phyloP scores from a whole-genome alignment of 2,888 invertebrate genomes.

The Frankliniella fusca region DNA sequence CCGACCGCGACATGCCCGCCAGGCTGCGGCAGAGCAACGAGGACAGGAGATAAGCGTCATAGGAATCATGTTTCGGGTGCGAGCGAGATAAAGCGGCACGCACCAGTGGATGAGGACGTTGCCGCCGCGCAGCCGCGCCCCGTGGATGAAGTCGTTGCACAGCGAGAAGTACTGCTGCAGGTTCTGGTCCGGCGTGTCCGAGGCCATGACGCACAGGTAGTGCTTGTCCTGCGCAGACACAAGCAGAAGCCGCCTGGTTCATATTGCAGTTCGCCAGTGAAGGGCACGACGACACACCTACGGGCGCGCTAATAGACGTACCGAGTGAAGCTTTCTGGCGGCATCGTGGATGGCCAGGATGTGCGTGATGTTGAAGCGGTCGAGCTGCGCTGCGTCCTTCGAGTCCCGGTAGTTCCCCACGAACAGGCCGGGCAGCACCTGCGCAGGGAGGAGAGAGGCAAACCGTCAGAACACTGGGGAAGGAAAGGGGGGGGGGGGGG shows the following conservation, averaged over 20 bases:
- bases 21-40: constrained; percentile 57
- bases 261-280: background rate
- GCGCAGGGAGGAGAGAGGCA: constrained; percentile 41
- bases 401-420: constrained; percentile 95
- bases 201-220: constrained; percentile 91
- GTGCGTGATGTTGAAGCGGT: constrained; percentile 87
- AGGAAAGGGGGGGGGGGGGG: background rate
- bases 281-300: background rate
- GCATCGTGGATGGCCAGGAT: constrained; percentile 95
- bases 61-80: no score
- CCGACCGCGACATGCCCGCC: constrained; percentile 95
- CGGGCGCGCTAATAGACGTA: constrained; percentile 52
- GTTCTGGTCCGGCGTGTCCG: constrained; percentile 93
- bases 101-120: constrained; percentile 93
- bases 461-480: constrained; percentile 34
- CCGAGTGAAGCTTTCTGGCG: constrained; percentile 78
- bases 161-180: constrained; percentile 87
- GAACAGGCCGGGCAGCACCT: constrained; percentile 92
- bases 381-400: constrained; percentile 83
- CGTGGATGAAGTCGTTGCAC: constrained; percentile 95
- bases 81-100: constrained; percentile 44
- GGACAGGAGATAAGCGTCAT: background rate
- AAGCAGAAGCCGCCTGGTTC: background rate
- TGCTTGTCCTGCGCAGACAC: constrained; percentile 79
- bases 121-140: constrained; percentile 81